Evolutionary conservation across 2,113 vertebrate genomes (phyloP).

Genomic region (Actenoides lindsayi): DNA sequence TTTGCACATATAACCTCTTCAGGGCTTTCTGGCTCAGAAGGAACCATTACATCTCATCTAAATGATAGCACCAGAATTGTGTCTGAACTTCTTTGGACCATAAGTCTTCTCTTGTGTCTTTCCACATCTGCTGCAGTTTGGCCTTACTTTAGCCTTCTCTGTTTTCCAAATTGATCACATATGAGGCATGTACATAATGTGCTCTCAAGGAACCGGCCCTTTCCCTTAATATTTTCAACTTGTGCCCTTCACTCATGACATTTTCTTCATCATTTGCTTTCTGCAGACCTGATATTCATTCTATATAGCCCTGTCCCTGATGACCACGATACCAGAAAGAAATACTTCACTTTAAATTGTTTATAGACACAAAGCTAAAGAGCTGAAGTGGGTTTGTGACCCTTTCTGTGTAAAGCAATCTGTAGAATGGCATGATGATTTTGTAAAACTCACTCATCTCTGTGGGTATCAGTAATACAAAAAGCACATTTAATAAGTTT

Average conservation of each 20-base stretch:
- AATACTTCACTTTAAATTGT: not conserved
- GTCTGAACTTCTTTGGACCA: not conserved
- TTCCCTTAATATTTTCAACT: not conserved
- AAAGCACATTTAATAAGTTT: conserved; percentile 33
- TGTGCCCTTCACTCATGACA: not conserved
- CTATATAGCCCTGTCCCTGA: not conserved
- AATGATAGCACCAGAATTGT: not conserved
- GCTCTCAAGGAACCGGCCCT: not conserved
- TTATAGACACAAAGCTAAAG: not conserved
- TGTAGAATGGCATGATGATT: not conserved
- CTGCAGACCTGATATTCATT: not conserved
- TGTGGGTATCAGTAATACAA: not conserved
- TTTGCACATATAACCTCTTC: not conserved
- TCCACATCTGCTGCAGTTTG: not conserved
- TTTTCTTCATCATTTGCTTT: not conserved
- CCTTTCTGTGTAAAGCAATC: not conserved
- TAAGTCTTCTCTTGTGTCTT: not conserved
- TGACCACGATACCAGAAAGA: not conserved
- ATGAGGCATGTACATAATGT: too few relatives aligned
- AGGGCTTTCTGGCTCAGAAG: not conserved
- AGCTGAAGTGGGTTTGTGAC: not conserved
- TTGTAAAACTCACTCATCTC: conserved; percentile 12
- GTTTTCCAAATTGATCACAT: not conserved
- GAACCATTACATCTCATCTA: not conserved
- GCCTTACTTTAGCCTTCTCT: not conserved